Conservation (phyloP, 2,797 vertebrate species). For the Podarcis lilfordi region DNA sequence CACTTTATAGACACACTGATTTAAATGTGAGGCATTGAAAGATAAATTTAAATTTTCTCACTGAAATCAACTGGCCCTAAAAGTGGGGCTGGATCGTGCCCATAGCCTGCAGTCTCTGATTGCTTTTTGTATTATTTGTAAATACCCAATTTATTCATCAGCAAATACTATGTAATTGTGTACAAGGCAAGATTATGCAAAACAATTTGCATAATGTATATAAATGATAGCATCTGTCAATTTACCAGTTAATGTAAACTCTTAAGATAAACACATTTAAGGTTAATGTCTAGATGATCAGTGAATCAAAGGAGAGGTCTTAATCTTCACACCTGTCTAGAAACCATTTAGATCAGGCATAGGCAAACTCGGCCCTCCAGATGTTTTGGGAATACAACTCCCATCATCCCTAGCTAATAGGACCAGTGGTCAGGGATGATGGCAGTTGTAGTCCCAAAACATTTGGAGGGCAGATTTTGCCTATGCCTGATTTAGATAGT, state of each 20-base stretch:
- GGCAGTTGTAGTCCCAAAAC: too few relatives aligned
- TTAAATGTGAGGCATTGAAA: not conserved
- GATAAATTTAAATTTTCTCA: not conserved
- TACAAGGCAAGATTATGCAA: slow-evolving; percentile 49
- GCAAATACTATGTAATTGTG: slow-evolving; percentile 64
- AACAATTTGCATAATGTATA: slow-evolving; percentile 69
- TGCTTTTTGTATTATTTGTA: slow-evolving; percentile 39
- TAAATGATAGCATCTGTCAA: slow-evolving; percentile 69
- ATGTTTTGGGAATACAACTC: too few relatives aligned
- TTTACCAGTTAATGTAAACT: slow-evolving; percentile 70
- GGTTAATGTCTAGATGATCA: slow-evolving; percentile 51
- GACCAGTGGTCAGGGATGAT: too few relatives aligned
- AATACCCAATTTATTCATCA: slow-evolving; percentile 57
- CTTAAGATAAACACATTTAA: slow-evolving; percentile 63
- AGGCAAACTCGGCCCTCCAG: not conserved
- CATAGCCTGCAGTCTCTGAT: slow-evolving; percentile 12
- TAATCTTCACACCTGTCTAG: slow-evolving; percentile 35
- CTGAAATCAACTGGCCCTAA: not conserved
- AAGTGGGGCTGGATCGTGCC: not conserved
- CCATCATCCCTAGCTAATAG: too few relatives aligned
- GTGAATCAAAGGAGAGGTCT: slow-evolving; percentile 55
- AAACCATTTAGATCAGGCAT: slow-evolving; percentile 34
- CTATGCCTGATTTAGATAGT: too few relatives aligned
- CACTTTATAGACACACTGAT: not conserved
- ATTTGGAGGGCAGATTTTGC: too few relatives aligned